Base-by-base conservation (phyloP, 1,140 invertebrate species). In the Halictus rubicundus region DNA sequence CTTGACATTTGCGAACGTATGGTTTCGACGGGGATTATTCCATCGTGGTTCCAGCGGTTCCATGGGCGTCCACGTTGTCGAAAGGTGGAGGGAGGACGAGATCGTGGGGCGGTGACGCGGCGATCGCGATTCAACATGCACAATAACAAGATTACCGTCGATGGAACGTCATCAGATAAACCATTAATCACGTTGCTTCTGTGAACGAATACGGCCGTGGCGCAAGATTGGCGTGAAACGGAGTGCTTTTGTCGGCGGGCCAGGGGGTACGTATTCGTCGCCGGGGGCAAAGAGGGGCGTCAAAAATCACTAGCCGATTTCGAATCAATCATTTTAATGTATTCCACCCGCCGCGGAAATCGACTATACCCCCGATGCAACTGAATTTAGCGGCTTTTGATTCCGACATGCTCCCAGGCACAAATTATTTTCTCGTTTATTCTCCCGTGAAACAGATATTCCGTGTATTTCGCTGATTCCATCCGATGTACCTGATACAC, bases 311-410 rank as follows among this genome's bases (percentile, higher is more conserved):
- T 21, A 37, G 14, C 37, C 65, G 70, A 68, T 82, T 82, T 72
- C 46, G 60, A 79, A 82, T 79, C 80, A 61, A 82, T 82, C 80
- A 78, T 79, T 82, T 82, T 73, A 79, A 79, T 79, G 63, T 72
- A 68, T 82, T 70, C 80, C 52, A 42, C 68, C 23, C 12, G 6
- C 60, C 25, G 5, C 32, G 66, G 75, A 78, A 78, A 74, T 79
- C 78, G 77, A 79, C 60, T 81, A 61, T 14, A n/a, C 57, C 57
- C 59, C 37, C 49, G 79, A 3, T 16, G 25, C 42, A 78, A 69
- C 60, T 57, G 79, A 81, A 81, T 81, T 78, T 78, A 70, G 79
- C 65, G 68, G 66, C 39, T 78, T 78, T 70, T 65, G 59, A 81
- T 77, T 78, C 1, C 68, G 74, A 69, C 60, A 25, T 52, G 39